Evolutionary conservation across 2,888 invertebrate species (phyloP).

Genomic region (Cerastis rubricosa): DNA sequence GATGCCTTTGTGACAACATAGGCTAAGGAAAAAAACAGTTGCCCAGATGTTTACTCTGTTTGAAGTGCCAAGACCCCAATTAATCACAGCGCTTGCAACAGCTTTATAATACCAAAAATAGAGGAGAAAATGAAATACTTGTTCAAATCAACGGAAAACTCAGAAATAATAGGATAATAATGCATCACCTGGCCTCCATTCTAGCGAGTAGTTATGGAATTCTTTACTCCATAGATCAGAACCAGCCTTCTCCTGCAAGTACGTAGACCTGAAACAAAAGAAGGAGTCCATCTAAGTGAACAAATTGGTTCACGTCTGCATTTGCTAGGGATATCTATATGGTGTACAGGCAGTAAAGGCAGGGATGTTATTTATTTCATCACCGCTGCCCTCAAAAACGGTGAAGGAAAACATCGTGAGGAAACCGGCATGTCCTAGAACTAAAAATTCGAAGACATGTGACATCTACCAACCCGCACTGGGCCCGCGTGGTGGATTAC

Average conservation of each 20-base stretch:
- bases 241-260: conserved; percentile 79
- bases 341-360: too few species aligned
- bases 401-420: too few species aligned
- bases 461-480: too few species aligned
- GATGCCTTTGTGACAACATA: too few species aligned
- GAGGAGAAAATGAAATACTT: neutral
- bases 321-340: neutral
- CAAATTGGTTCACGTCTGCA: neutral
- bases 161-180: neutral
- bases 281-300: neutral
- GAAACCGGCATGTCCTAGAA: too few species aligned
- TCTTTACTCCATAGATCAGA: conserved; percentile 89
- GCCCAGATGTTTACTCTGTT: neutral
- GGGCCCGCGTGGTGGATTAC: too few species aligned
- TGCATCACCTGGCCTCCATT: conserved; percentile 92
- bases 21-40: neutral
- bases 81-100: neutral
- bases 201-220: conserved; percentile 93
- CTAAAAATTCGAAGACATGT: too few species aligned
- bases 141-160: neutral
- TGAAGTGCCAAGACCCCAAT: neutral
- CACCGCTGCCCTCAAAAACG: too few species aligned
- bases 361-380: too few species aligned
- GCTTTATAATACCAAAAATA: neutral
- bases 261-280: conserved; percentile 72